These are phyloP conservation scores for Gallinago stenura DNA, from an alignment of 2,797 vertebrate species.

Conservation along the genomic window DNA sequence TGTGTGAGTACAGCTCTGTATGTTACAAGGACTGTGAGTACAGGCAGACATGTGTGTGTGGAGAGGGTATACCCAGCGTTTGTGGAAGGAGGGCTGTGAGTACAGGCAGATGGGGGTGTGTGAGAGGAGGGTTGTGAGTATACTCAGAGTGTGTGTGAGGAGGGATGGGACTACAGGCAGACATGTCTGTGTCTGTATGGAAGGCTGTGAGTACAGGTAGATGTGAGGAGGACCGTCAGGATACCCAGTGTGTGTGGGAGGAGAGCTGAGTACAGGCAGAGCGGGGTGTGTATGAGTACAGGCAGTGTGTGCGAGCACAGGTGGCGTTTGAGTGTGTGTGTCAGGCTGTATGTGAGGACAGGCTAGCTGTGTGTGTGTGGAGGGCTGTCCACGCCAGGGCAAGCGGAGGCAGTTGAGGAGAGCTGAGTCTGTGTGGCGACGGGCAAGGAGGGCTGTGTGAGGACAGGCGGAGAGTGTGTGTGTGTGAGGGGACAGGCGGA, in stretches of 20 bases:
- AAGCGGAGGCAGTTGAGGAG: fast-evolving
- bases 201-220: background rate
- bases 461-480: background rate
- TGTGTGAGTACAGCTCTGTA: background rate
- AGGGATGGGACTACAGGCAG: background rate
- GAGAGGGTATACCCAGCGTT: background rate
- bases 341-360: background rate
- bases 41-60: background rate
- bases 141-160: background rate
- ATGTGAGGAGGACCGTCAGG: background rate
- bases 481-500: background rate
- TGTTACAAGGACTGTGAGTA: background rate
- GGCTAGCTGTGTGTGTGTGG: no score
- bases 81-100: background rate
- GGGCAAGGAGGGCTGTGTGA: background rate
- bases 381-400: background rate
- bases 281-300: no score
- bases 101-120: background rate
- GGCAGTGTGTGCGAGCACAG: background rate
- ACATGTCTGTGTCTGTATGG: fast-evolving
- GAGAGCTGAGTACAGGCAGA: background rate
- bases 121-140: no score
- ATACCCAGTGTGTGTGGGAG: background rate
- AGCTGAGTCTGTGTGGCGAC: background rate
- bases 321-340: no score